A percentile compares a stretch with the other conserved stretches of the same genome.
These are phyloP conservation scores for Hippotragus niger DNA, from an alignment of 2,113 vertebrate genomes.

Conservation along the genomic window DNA sequence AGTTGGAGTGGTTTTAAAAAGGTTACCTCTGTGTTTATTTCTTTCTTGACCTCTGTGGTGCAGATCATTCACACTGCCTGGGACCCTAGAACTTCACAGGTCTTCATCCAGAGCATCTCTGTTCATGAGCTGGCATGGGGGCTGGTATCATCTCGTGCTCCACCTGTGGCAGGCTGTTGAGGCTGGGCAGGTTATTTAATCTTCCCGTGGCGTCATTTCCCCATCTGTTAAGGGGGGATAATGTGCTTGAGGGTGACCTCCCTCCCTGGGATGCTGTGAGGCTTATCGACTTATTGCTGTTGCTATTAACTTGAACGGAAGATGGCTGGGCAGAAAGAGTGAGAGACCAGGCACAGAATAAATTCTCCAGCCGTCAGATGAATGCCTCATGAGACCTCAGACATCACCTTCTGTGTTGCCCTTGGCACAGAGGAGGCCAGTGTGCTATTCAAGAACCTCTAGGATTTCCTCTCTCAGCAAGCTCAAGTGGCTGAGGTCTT, in stretches of 20 bases:
- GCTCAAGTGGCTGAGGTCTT: slow-evolving; percentile 10
- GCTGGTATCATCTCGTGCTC: neutral
- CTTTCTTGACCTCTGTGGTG: neutral
- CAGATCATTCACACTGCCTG: neutral
- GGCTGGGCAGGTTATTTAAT: slow-evolving; percentile 66
- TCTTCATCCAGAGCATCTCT: neutral
- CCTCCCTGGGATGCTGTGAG: neutral
- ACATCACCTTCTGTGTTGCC: neutral
- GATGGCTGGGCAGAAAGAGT: neutral
- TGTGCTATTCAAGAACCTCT: neutral
- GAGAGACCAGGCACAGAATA: neutral
- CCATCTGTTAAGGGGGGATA: slow-evolving; percentile 69
- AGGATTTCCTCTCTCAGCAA: neutral
- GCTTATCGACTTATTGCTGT: slow-evolving; percentile 49
- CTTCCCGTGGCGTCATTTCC: slow-evolving; percentile 62
- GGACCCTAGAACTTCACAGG: neutral
- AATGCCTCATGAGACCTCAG: neutral
- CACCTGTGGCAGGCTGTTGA: slow-evolving; percentile 35
- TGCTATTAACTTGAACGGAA: slow-evolving; percentile 38
- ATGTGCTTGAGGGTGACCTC: slow-evolving; percentile 61
- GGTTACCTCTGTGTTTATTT: neutral
- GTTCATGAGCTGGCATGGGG: neutral
- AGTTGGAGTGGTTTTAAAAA: neutral
- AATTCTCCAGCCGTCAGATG: neutral
- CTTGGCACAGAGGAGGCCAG: neutral